phyloP scores from a whole-genome alignment of 2,888 invertebrate species.

The Eugnorisma glareosa region DNA sequence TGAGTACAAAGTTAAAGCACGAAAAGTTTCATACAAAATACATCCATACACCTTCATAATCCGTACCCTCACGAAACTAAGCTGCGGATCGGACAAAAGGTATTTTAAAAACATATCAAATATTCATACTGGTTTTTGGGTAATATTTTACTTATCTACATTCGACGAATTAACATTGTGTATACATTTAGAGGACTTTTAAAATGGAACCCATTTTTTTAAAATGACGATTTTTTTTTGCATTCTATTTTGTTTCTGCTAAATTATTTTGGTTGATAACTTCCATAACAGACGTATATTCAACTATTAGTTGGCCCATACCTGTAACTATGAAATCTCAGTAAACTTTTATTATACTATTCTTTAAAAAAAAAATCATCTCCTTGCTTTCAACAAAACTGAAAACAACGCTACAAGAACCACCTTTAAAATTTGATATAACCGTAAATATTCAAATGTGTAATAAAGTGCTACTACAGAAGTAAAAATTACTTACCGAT shows the following conservation, averaged over 20 bases:
- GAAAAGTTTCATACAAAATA: slow-evolving; percentile 29
- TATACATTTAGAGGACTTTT: neutral
- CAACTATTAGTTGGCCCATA: neutral
- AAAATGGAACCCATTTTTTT: neutral
- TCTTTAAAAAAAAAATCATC: neutral
- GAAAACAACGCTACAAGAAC: neutral
- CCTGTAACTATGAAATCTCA: neutral
- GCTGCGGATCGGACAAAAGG: slow-evolving; percentile 34
- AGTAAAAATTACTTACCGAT: slow-evolving; percentile 82
- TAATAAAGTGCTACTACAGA: slow-evolving; percentile 36
- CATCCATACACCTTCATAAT: slow-evolving; percentile 20
- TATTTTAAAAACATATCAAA: slow-evolving; percentile 22
- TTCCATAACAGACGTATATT: neutral
- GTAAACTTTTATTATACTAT: slow-evolving; percentile 19
- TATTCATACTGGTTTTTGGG: slow-evolving; percentile 32
- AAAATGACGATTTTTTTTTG: neutral
- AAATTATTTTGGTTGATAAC: too few relatives aligned
- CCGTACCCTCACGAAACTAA: slow-evolving; percentile 21
- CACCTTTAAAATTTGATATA: neutral
- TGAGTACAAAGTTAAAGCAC: slow-evolving; percentile 16
- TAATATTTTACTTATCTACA: neutral
- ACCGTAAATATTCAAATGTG: slow-evolving; percentile 27
- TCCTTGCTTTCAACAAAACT: neutral
- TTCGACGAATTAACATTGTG: slow-evolving; percentile 11
- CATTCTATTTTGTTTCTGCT: neutral